Base-by-base conservation (phyloP, 2,888 invertebrate species). In the Pterostichus madidus region DNA sequence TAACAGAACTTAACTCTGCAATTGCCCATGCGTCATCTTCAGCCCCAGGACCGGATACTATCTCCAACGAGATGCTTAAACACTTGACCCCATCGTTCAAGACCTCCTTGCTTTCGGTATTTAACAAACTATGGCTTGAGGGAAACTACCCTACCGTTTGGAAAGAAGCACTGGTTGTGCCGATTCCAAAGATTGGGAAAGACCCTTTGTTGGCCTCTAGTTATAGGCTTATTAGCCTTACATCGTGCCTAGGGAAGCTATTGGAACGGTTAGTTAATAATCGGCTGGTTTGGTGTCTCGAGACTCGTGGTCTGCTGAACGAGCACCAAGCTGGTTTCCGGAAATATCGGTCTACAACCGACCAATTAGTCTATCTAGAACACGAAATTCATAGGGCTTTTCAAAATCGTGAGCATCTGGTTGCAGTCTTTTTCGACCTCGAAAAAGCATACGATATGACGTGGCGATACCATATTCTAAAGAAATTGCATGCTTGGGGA, bases 331-430 rank as follows among this genome's bases (percentile, higher is more conserved):
- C 17, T 7, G 71, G 71, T n/a, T 71, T 71, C 13, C 44, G 71
- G 35, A 77, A 56, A 52, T 75, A 10, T 84, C 85, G 71, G 10
- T 71, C 44, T 1, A 39, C 71, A 3, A 39, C 39, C 15, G 71
- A 71, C 17, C 71, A 71, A 13, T 13, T 44, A 35, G 44, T 44
- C 7, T 44, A 44, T 11, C 17, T 71, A 8, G 46, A 71, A 71
- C 13, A 49, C 15, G 44, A 13, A 44, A 44, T 71, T 17, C 71
- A n/a, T 11, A 46, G 15, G 13, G 44, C 46, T 10, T 71, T 15
- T 15, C 39, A 71, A 1, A 68, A 68, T 11, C 17, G 31, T 32
- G n/a, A 68, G 32, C 68, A 68, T 32, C 32, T 68, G 68, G 39
- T 32, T 4, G 44, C 71, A 71, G 32, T 71, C 44, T 71, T 46